Evolutionary conservation across 2,113 vertebrate genomes (phyloP).

Genomic region (Seriola dumerili): DNA sequence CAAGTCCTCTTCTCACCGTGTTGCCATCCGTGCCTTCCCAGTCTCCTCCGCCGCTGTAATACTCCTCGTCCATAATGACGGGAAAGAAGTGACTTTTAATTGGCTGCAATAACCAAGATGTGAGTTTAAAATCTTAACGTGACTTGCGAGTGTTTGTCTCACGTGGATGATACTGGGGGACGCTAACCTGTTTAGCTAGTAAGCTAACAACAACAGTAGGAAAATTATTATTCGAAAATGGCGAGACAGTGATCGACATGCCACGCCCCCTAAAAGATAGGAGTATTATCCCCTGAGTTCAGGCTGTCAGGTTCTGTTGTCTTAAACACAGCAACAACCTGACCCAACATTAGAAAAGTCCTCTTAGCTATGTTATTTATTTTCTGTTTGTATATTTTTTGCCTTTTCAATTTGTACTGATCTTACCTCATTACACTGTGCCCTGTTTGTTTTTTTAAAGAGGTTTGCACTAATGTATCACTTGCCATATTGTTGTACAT

Average conservation of each 20-base stretch:
- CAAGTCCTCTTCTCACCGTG: constrained; percentile 73
- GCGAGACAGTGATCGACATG: constrained; percentile 21
- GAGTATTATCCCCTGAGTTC: accelerated
- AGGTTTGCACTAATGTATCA: too few species aligned
- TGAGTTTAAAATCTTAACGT: neutral
- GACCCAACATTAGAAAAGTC: too few species aligned
- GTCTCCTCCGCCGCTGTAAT: constrained; percentile 79
- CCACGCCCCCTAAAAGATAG: constrained; percentile 2
- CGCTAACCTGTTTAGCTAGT: constrained; percentile 37
- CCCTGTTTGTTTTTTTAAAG: too few species aligned
- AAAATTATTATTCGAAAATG: constrained; percentile 58
- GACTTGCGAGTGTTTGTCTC: neutral
- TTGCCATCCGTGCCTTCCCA: constrained; percentile 83
- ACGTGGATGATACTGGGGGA: neutral
- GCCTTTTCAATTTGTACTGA: too few species aligned
- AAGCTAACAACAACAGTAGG: constrained; percentile 68
- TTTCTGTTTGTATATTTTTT: too few species aligned
- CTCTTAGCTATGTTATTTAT: too few species aligned
- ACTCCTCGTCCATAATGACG: constrained; percentile 84
- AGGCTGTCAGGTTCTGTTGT: constrained; percentile 31
- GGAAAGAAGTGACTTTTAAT: neutral
- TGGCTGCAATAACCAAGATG: neutral
- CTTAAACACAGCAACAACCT: too few species aligned
- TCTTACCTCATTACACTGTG: too few species aligned
- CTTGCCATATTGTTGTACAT: too few species aligned